Percentiles rank a stretch among this genome's conserved stretches.
Evolutionary conservation across 1,140 invertebrate genomes (phyloP).

Genomic region (Pogonognathellus flavescens): DNA sequence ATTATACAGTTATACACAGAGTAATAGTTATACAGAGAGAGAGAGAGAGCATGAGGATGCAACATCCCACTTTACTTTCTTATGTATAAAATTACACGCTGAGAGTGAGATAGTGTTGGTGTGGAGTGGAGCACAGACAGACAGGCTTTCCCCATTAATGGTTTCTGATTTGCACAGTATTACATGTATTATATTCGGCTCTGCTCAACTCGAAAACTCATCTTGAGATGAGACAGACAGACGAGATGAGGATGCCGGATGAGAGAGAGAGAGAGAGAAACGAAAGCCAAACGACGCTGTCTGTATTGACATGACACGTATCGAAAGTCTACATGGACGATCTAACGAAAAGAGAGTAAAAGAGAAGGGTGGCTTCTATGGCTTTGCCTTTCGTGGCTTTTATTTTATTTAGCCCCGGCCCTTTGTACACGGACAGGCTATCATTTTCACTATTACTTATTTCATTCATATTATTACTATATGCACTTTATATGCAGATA

Average conservation of each 20-base stretch:
- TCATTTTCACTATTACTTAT: background rate
- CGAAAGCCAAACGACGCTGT: background rate
- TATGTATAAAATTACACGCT: too few species aligned
- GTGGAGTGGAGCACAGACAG: background rate
- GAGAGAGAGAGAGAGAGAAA: too few species aligned
- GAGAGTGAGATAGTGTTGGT: too few species aligned
- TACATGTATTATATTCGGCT: slow-evolving; percentile 52
- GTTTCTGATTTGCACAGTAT: slow-evolving; percentile 60
- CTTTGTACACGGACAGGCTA: too few species aligned
- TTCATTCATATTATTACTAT: too few species aligned
- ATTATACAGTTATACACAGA: too few species aligned
- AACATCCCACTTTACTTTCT: too few species aligned
- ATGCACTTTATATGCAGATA: too few species aligned
- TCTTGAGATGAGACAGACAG: slow-evolving; percentile 26
- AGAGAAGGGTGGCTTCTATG: background rate
- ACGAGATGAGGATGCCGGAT: background rate
- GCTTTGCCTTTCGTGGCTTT: background rate
- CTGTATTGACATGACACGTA: slow-evolving; percentile 52
- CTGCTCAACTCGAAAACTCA: slow-evolving; percentile 6
- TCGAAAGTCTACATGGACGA: background rate
- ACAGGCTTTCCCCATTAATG: slow-evolving; percentile 34
- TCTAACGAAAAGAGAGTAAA: slow-evolving; percentile 28
- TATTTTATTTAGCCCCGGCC: too few species aligned
- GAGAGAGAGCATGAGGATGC: too few species aligned
- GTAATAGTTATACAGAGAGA: too few species aligned